These are phyloP conservation scores for Andrena fulva DNA, from an alignment of 2,888 invertebrate species.

Conservation along the genomic window DNA sequence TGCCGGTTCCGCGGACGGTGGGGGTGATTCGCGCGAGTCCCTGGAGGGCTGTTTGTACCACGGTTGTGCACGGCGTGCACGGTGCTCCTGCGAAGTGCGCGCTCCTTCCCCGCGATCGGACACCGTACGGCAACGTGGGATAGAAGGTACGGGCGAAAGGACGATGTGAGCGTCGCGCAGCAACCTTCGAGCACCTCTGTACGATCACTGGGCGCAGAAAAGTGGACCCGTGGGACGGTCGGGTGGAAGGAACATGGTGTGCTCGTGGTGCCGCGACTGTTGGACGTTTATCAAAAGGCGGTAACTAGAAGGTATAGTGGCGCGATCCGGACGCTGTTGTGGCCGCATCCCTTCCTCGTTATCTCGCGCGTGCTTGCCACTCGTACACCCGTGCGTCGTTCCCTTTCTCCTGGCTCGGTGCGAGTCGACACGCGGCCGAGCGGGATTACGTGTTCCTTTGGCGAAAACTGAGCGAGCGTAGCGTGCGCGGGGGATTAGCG, in stretches of 20 bases:
- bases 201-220: neutral
- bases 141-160: neutral
- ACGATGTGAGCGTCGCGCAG: constrained; percentile 1
- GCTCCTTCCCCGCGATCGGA: constrained; percentile 22
- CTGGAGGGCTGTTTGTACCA: constrained; percentile 55
- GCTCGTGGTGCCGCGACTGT: constrained; percentile 18
- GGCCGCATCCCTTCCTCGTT: constrained; percentile 34
- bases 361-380: constrained; percentile 33
- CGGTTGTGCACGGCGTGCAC: constrained; percentile 53
- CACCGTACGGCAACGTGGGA: neutral
- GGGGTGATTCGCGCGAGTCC: constrained; percentile 69
- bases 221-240: neutral
- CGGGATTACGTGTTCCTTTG: constrained; percentile 17
- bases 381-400: constrained; percentile 18
- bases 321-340: neutral
- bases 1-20: constrained; percentile 76
- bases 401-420: constrained; percentile 42
- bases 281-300: constrained; percentile 14
- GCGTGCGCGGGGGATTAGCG: neutral
- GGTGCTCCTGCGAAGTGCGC: constrained; percentile 48
- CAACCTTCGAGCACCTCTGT: neutral
- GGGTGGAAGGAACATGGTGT: constrained; percentile 27
- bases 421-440: constrained; percentile 33
- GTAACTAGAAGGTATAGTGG: neutral
- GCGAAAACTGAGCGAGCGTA: constrained; percentile 18